Conservation (phyloP, 1,140 invertebrate species). For the Platyura marginata region DNA sequence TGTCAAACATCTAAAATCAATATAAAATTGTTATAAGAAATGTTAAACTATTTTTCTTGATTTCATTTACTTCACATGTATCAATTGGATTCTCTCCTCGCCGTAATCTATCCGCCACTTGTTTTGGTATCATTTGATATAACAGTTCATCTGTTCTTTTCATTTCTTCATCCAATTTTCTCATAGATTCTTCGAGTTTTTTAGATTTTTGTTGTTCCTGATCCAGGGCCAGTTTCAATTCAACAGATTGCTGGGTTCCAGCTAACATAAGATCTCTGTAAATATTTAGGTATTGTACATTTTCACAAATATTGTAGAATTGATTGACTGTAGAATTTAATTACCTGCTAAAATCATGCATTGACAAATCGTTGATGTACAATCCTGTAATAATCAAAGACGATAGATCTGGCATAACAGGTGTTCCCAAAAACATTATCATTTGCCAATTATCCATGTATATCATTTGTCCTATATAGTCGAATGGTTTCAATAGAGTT, state of each 20-base stretch:
- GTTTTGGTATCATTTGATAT: conserved; percentile 98
- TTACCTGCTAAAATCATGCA: conserved; percentile 92
- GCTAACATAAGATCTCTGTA: conserved; percentile 83
- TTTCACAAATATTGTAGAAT: background rate
- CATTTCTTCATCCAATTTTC: conserved; percentile 90
- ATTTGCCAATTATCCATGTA: conserved; percentile 95
- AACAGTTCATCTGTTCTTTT: conserved; percentile 83
- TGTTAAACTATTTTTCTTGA: background rate
- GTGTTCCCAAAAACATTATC: conserved; percentile 91
- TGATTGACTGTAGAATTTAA: background rate
- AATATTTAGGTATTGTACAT: conserved; percentile 5
- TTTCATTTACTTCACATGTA: conserved; percentile 69
- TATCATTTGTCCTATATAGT: conserved; percentile 79
- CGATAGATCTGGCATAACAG: conserved; percentile 84
- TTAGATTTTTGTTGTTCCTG: conserved; percentile 95
- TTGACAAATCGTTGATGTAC: conserved; percentile 92
- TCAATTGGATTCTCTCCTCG: conserved; percentile 86
- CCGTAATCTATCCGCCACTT: conserved; percentile 79
- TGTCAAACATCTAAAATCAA: conserved; percentile 82
- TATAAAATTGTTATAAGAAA: too few relatives aligned
- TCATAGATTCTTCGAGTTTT: conserved; percentile 91
- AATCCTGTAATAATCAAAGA: conserved; percentile 71
- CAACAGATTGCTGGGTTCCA: conserved; percentile 92
- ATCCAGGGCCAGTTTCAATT: conserved; percentile 85
- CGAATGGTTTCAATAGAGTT: background rate